phyloP scores from a whole-genome alignment of 2,797 vertebrate species.

The Poecilia wingei region DNA sequence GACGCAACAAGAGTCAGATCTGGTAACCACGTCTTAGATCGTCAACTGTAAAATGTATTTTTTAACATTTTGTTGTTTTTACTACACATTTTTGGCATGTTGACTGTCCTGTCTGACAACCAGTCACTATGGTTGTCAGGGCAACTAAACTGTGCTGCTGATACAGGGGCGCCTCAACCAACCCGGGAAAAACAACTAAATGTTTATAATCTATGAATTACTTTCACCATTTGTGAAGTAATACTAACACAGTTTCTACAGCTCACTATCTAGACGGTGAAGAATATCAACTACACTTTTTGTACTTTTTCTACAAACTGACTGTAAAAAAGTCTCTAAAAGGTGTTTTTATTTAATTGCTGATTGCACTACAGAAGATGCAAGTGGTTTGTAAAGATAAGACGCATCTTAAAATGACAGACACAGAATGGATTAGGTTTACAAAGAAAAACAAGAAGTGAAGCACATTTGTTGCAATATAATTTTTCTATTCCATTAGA shows the following conservation, averaged over 20 bases:
- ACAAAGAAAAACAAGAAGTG: not conserved
- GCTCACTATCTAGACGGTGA: not conserved
- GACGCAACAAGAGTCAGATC: not conserved
- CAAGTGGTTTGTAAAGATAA: not conserved
- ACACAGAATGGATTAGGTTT: not conserved
- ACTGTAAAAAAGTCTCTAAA: not conserved
- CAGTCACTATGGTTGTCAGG: not conserved
- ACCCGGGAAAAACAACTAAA: not conserved
- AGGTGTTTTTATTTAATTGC: not conserved
- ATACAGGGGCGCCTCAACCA: not conserved
- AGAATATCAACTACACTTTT: not conserved
- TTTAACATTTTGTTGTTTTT: not conserved
- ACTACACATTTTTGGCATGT: not conserved
- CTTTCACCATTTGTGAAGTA: not conserved
- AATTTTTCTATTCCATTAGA: not conserved
- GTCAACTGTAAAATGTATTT: not conserved
- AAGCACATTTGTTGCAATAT: not conserved
- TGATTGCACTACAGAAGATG: not conserved
- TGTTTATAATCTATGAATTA: not conserved
- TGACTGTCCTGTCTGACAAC: not conserved
- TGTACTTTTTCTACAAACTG: not conserved
- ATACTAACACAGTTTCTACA: not conserved
- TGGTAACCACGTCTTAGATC: not conserved
- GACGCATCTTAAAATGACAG: not conserved
- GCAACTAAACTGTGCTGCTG: not conserved